A percentile compares a stretch with the other conserved stretches of the same genome.
Evolutionary conservation across 64 coral and sea anemone genomes (phyloP).

Genomic region (Anthopleura sola): DNA sequence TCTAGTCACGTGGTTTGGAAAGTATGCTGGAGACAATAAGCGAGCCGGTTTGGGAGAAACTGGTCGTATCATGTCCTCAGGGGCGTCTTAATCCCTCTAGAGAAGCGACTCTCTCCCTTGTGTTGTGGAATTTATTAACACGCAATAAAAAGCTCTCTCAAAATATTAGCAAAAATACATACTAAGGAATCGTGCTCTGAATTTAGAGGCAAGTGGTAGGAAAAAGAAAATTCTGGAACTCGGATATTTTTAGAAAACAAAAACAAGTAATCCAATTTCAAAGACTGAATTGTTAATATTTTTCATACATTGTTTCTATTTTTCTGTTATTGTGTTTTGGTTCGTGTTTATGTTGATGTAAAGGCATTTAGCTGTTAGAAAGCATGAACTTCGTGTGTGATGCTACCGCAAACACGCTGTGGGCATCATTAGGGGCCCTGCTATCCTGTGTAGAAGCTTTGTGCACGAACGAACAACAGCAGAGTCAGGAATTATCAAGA

Average conservation of each 20-base stretch:
- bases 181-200: neutral
- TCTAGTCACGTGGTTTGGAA: neutral
- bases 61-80: neutral
- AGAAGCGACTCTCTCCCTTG: neutral
- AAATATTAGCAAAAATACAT: neutral
- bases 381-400: neutral
- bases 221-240: neutral
- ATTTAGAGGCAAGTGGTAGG: neutral
- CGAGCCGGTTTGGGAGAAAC: neutral
- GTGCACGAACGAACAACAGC: neutral
- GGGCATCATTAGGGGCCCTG: neutral
- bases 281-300: neutral
- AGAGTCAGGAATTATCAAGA: neutral
- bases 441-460: neutral
- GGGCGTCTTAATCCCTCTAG: conserved; percentile 1
- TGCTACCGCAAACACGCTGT: neutral
- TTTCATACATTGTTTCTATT: neutral
- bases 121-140: neutral
- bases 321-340: neutral
- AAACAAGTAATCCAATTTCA: no score
- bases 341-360: neutral
- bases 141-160: neutral
- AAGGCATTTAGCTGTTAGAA: neutral
- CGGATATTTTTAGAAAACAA: neutral
- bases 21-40: neutral